A percentile compares a stretch with the other conserved stretches of the same genome.
phyloP scores from a whole-genome alignment of 2,888 invertebrate species.

The Acanthosepion esculentum region DNA sequence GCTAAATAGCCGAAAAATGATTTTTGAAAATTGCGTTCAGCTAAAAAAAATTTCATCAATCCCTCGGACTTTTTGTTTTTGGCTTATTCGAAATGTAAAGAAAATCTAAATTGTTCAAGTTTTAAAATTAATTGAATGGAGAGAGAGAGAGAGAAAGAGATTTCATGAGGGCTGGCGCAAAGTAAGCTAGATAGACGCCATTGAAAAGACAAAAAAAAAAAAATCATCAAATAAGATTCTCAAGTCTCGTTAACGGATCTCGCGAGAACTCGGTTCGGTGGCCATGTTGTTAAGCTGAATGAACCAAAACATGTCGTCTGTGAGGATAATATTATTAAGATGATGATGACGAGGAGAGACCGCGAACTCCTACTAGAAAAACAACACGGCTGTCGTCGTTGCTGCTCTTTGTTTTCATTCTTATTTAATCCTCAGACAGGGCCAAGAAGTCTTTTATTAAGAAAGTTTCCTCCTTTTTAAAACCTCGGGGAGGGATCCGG shows the following conservation, averaged over 20 bases:
- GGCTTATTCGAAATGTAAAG: no score
- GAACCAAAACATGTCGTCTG: constrained; percentile 48
- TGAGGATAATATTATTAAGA: background rate
- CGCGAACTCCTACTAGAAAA: background rate
- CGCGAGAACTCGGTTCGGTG: background rate
- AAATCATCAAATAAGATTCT: background rate
- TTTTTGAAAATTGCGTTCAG: no score
- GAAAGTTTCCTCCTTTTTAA: background rate
- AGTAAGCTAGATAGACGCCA: no score
- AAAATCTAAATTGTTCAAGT: no score
- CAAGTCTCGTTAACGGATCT: background rate
- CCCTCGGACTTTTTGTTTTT: no score
- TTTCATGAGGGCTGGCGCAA: no score
- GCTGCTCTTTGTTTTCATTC: background rate
- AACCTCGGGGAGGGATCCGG: background rate
- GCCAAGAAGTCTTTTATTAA: background rate
- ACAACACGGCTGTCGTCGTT: background rate
- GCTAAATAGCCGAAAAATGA: no score
- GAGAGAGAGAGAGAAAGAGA: no score
- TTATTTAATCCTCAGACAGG: background rate
- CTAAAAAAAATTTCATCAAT: no score
- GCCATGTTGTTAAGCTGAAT: constrained; percentile 36
- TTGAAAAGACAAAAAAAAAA: no score
- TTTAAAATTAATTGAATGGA: no score
- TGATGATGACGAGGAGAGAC: background rate